Evolutionary conservation across 2,888 invertebrate genomes (phyloP).

Genomic region (Ethmia dodecea): DNA sequence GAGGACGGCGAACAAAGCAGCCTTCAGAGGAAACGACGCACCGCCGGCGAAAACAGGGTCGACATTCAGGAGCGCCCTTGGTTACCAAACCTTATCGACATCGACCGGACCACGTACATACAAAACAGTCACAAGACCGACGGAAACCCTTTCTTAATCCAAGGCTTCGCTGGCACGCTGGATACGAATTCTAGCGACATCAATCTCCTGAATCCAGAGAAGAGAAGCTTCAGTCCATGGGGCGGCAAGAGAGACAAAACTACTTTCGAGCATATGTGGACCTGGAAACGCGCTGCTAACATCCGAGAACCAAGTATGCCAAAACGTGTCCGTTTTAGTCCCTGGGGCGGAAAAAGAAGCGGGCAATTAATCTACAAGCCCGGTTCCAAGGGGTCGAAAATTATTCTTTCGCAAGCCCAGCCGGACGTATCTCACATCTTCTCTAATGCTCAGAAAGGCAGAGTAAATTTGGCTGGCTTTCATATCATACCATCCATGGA

Average conservation of each 20-base stretch:
- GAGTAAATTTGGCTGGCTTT: slow-evolving; percentile 46
- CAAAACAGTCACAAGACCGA: slow-evolving; percentile 28
- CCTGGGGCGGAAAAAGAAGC: slow-evolving; percentile 68
- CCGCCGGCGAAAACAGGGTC: slow-evolving; percentile 24
- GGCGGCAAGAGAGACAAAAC: slow-evolving; percentile 51
- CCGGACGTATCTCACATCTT: slow-evolving; percentile 57
- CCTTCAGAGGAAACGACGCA: slow-evolving; percentile 29
- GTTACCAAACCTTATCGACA: slow-evolving; percentile 42
- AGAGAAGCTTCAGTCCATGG: slow-evolving; percentile 67
- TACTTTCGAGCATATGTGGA: slow-evolving; percentile 49
- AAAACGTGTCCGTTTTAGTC: slow-evolving; percentile 65
- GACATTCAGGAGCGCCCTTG: slow-evolving; percentile 33
- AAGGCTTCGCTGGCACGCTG: slow-evolving; percentile 22
- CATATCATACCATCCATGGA: slow-evolving; percentile 47
- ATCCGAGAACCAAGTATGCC: slow-evolving; percentile 66
- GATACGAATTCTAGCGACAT: slow-evolving; percentile 36
- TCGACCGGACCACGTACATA: slow-evolving; percentile 37
- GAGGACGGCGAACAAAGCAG: slow-evolving; percentile 15
- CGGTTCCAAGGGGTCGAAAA: slow-evolving; percentile 44
- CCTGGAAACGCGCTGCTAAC: slow-evolving; percentile 52
- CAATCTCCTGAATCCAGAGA: slow-evolving; percentile 30
- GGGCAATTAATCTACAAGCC: slow-evolving; percentile 60
- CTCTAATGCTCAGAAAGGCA: slow-evolving; percentile 40
- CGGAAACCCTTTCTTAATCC: slow-evolving; percentile 25
- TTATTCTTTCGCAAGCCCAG: slow-evolving; percentile 52